Evolutionary conservation across 2,113 vertebrate genomes (phyloP).

Genomic region (Phrynosoma platyrhinos): DNA sequence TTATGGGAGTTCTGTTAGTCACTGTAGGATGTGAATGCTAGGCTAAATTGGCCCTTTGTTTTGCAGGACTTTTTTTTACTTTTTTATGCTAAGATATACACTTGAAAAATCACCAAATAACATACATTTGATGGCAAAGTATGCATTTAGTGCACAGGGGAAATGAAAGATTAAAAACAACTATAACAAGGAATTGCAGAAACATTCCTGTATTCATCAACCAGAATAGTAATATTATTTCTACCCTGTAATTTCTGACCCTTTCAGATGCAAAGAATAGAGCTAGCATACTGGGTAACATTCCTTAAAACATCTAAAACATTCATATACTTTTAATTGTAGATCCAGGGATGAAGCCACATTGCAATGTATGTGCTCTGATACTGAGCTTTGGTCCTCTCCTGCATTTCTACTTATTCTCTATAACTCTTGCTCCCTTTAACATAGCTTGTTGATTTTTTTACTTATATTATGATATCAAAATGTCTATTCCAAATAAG

Average conservation of each 20-base stretch:
- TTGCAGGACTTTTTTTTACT: too few species aligned
- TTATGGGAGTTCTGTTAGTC: too few species aligned
- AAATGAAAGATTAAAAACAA: not conserved
- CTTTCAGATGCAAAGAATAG: not conserved
- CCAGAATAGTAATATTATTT: not conserved
- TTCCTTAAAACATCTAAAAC: not conserved
- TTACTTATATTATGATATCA: not conserved
- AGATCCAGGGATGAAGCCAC: not conserved
- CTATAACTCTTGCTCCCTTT: not conserved
- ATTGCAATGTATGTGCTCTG: not conserved
- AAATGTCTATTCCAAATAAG: slow-evolving; percentile 21
- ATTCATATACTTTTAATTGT: not conserved
- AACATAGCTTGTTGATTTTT: not conserved
- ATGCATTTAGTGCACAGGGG: too few species aligned
- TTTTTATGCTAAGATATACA: too few species aligned
- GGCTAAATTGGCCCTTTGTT: too few species aligned
- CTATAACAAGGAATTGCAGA: not conserved
- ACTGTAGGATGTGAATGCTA: too few species aligned
- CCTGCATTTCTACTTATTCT: not conserved
- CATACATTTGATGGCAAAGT: too few species aligned
- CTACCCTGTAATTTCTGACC: not conserved
- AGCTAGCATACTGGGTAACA: not conserved
- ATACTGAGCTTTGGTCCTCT: not conserved
- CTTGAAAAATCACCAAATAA: too few species aligned
- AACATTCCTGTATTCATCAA: not conserved